These are phyloP conservation scores for Xiphophorus birchmanni DNA, from an alignment of 2,797 vertebrate genomes.

Conservation along the genomic window DNA sequence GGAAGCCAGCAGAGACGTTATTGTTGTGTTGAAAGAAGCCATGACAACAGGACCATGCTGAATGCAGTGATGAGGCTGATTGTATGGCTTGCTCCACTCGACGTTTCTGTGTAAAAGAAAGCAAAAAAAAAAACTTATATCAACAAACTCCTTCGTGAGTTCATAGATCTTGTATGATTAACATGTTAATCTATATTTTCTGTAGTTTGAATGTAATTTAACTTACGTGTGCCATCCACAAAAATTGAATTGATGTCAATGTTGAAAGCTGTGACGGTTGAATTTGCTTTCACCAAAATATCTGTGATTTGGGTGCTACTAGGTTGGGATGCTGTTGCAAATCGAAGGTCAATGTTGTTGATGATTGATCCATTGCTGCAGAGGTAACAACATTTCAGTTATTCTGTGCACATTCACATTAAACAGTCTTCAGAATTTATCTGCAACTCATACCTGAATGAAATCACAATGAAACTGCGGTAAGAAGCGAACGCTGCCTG, in stretches of 20 bases:
- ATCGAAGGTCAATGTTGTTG: background rate
- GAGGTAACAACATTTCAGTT: background rate
- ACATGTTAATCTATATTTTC: background rate
- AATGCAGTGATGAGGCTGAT: constrained; percentile 4
- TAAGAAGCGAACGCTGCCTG: constrained; percentile 29
- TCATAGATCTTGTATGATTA: background rate
- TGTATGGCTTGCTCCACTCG: constrained; percentile 5
- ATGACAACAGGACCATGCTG: constrained; percentile 8
- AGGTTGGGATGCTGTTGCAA: constrained; percentile 30
- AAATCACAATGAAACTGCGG: constrained; percentile 18
- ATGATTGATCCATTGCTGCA: constrained; percentile 6
- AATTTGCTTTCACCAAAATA: constrained; percentile 47
- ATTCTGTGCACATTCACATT: background rate
- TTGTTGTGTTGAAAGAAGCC: constrained; percentile 12
- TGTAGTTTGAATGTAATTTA: background rate
- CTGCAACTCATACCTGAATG: constrained; percentile 55
- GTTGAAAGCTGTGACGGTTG: constrained; percentile 46
- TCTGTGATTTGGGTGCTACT: constrained; percentile 20
- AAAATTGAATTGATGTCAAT: constrained; percentile 40
- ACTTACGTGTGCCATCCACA: constrained; percentile 53
- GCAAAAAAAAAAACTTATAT: no score
- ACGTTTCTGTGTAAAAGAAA: background rate
- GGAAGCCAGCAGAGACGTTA: background rate
- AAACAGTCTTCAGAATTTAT: background rate
- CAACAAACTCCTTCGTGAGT: background rate